These are phyloP conservation scores for Thunnus thynnus DNA, from an alignment of 2,113 vertebrate genomes.

Conservation along the genomic window DNA sequence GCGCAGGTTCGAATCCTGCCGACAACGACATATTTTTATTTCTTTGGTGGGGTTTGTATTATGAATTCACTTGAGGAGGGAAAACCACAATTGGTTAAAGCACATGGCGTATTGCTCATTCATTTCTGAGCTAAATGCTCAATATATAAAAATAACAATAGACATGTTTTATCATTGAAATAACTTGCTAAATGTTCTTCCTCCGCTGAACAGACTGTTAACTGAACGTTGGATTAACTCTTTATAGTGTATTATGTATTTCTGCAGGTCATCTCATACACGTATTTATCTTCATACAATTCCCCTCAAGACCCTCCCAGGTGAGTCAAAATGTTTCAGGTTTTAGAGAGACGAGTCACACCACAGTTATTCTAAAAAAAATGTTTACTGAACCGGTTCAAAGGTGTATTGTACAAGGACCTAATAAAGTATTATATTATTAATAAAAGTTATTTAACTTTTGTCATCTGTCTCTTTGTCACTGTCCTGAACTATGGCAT, in stretches of 20 bases:
- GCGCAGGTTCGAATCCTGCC: conserved; percentile 94
- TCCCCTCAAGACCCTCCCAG: background rate
- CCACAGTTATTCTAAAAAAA: too few relatives aligned
- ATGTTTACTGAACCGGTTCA: background rate
- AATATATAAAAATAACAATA: too few relatives aligned
- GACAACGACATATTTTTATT: conserved; percentile 82
- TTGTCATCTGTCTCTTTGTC: background rate
- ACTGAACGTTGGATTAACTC: too few relatives aligned
- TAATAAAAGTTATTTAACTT: background rate
- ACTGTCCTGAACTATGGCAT: background rate
- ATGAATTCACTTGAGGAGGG: too few relatives aligned
- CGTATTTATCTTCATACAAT: rapidly evolving
- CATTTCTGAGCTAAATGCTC: too few relatives aligned
- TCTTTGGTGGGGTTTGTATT: background rate
- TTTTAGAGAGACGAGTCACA: too few relatives aligned
- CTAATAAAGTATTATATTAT: background rate
- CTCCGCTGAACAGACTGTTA: background rate
- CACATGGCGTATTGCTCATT: too few relatives aligned
- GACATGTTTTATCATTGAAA: too few relatives aligned
- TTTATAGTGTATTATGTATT: background rate
- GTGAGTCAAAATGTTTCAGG: background rate
- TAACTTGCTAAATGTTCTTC: too few relatives aligned
- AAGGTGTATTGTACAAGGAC: background rate
- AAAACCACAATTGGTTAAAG: too few relatives aligned
- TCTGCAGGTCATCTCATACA: background rate